These are phyloP conservation scores for Tamandua tetradactyla DNA, from an alignment of 2,797 vertebrate genomes.

Conservation along the genomic window DNA sequence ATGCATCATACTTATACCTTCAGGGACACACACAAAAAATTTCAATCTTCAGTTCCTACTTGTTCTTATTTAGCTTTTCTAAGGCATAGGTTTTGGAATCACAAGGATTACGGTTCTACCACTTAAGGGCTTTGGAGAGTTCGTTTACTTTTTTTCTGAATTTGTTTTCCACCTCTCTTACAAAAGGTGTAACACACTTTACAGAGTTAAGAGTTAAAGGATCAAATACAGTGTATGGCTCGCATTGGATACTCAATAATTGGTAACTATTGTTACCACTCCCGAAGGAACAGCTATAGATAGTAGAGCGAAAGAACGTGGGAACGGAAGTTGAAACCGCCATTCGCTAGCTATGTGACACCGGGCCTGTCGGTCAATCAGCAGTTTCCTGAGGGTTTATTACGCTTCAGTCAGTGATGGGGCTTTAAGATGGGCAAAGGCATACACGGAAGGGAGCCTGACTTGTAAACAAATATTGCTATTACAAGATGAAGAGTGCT, in stretches of 20 bases:
- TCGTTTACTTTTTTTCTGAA: constrained; percentile 50
- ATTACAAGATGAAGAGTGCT: neutral
- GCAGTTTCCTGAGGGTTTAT: constrained; percentile 18
- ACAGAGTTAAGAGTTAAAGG: neutral
- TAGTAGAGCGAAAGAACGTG: constrained; percentile 30
- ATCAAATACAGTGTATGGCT: neutral
- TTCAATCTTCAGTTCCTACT: neutral
- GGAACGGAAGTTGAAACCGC: constrained; percentile 67
- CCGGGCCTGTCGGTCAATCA: neutral
- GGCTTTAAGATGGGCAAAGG: neutral
- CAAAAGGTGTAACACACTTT: neutral
- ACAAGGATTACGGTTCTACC: constrained; percentile 26
- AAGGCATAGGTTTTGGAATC: neutral
- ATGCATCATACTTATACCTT: constrained; percentile 31
- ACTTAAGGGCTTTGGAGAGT: neutral
- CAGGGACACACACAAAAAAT: neutral
- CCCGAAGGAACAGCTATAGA: neutral
- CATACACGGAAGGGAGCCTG: neutral
- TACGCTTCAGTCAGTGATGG: neutral
- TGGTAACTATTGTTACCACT: constrained; percentile 68
- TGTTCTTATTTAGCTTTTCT: constrained; percentile 47
- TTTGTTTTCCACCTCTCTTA: constrained; percentile 12
- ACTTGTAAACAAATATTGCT: constrained; percentile 60
- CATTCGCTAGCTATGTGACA: constrained; percentile 54
- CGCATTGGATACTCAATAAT: neutral